Evolutionary conservation across 2,888 invertebrate species (phyloP).

Genomic region (Dusona sp.): DNA sequence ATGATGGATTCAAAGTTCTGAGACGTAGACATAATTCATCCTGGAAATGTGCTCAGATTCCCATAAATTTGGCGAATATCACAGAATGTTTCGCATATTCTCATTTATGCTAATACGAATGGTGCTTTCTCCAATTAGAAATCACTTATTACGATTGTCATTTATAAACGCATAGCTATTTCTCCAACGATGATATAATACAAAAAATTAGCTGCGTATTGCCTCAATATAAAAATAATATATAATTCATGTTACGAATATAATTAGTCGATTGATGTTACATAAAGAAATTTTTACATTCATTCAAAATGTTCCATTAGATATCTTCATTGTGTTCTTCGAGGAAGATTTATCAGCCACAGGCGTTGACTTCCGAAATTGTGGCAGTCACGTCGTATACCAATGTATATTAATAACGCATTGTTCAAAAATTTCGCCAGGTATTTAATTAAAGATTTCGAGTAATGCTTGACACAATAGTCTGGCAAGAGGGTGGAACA

Average conservation of each 20-base stretch:
- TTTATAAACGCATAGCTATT: neutral
- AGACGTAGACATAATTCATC: constrained; percentile 56
- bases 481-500: constrained; percentile 37
- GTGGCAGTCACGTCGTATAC: neutral
- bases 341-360: neutral
- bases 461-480: constrained; percentile 42
- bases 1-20: constrained; percentile 66
- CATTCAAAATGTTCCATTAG: neutral
- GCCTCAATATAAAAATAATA: neutral
- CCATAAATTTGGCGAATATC: neutral
- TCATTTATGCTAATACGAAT: neutral
- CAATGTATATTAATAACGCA: constrained; percentile 2
- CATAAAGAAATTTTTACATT: neutral
- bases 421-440: constrained; percentile 19
- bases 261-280: neutral
- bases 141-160: too few relatives aligned
- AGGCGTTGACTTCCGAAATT: neutral
- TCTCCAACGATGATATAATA: neutral
- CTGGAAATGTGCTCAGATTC: constrained; percentile 8
- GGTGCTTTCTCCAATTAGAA: too few relatives aligned
- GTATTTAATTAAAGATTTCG: constrained; percentile 55
- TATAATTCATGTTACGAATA: neutral
- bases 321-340: neutral
- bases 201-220: neutral
- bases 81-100: constrained; percentile 1